Evolutionary conservation across 2,113 vertebrate species (phyloP), one percentile per base, ranked within the genome.

Genomic region (Acanthochromis polyacanthus): DNA sequence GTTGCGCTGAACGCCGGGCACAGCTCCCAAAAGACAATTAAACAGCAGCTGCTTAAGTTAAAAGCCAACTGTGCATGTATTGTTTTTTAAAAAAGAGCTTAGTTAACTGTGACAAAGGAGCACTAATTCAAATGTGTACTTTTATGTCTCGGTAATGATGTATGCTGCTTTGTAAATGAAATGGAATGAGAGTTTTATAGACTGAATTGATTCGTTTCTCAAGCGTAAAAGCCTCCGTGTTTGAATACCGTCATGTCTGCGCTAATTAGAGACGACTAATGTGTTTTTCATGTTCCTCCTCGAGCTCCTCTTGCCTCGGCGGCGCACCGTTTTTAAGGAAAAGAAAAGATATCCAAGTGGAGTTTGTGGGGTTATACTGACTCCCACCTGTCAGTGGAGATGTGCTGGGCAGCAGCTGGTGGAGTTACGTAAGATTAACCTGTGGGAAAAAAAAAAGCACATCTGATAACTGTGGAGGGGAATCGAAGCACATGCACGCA

Each of bases 231-330:
- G 64, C 65, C 53, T 71, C n/a, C 17, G 45, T 62, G 52, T 68
- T 81, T 75, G 67, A 71, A 65, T 53, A 45, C 51, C 19, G 23
- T 74, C 72, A 30, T 58, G 53, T 56, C 36, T 50, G 76, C 32
- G 56, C 67, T 88, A 82, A 89, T 88, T 88, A 71, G 28, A 71
- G 65, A 52, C 17, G 45, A 71, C 81, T 82, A 81, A 88, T 82
- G 78, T 23, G 80, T 83, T 83, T 82, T 83, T 67, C 68, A 48
- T 78, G 77, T 59, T 63, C 22, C 50, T 74, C 38, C 66, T 40
- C 16, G 25, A 71, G 75, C 63, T 23, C 43, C 63, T 56, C 59
- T 58, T 62, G 25, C 60, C 56, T 65, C 4, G 30, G 16, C 2
- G 1, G 16, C 2, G 1, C 19, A 11, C 14, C 22, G 20, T 28